Percentiles rank a stretch among this genome's conserved stretches.
phyloP scores from a whole-genome alignment of 2,797 vertebrate species.

The Vireo griseus region DNA sequence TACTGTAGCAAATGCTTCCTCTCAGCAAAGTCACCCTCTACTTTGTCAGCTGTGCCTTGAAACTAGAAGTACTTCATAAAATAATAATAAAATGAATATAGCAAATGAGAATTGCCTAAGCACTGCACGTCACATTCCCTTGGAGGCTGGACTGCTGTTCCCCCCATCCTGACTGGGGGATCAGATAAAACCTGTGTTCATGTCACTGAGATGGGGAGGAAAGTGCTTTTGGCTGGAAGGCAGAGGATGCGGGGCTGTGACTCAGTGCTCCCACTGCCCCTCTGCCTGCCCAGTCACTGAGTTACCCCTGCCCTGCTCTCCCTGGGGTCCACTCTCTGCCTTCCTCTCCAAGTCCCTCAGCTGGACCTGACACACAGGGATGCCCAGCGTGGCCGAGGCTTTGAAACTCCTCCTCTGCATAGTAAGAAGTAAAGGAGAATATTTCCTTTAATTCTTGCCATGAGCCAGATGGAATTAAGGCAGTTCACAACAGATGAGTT shows the following conservation, averaged over 20 bases:
- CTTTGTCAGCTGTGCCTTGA: neutral
- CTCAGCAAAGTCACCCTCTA: neutral
- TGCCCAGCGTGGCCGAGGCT: fast-evolving
- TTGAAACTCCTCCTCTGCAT: neutral
- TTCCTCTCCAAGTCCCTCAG: neutral
- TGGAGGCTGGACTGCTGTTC: neutral
- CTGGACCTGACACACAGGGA: fast-evolving
- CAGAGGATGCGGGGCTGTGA: neutral
- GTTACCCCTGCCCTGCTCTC: fast-evolving
- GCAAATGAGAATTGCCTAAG: neutral
- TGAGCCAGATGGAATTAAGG: neutral
- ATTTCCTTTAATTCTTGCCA: neutral
- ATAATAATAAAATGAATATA: neutral
- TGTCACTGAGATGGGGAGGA: neutral
- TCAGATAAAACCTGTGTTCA: neutral
- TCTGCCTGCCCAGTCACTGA: neutral
- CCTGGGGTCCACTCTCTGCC: fast-evolving
- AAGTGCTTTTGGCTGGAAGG: neutral
- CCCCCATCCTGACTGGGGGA: neutral
- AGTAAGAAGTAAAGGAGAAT: neutral
- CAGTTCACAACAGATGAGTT: neutral
- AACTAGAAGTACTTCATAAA: neutral
- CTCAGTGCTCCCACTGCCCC: fast-evolving
- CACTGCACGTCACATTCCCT: neutral
- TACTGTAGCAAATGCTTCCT: neutral